Percentiles rank a stretch among this genome's conserved stretches.
These are phyloP conservation scores for Allacma fusca DNA, from an alignment of 2,888 invertebrate genomes.

Conservation along the genomic window DNA sequence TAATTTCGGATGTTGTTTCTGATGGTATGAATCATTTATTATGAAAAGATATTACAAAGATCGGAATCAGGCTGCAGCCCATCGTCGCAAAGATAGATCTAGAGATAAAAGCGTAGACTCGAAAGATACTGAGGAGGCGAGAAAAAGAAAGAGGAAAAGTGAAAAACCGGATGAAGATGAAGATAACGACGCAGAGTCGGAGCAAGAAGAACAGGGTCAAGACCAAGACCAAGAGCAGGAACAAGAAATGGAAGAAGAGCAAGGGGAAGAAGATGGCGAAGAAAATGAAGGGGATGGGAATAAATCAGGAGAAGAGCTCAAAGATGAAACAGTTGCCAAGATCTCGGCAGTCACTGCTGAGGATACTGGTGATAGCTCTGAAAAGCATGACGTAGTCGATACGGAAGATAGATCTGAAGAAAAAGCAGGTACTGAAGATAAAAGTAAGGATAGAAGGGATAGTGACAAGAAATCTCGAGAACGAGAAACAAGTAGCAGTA, in stretches of 20 bases:
- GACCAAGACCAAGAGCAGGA: background rate
- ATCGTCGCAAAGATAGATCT: too few relatives aligned
- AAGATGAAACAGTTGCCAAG: background rate
- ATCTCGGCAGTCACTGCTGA: background rate
- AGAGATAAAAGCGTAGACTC: constrained; percentile 31
- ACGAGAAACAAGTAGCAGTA: constrained; percentile 10
- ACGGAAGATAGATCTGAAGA: constrained; percentile 33
- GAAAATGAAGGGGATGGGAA: background rate
- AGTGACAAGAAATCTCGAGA: background rate
- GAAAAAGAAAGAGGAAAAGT: background rate
- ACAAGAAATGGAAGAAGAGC: background rate
- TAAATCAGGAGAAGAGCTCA: constrained; percentile 10
- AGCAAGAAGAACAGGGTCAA: background rate
- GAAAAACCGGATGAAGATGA: constrained; percentile 25
- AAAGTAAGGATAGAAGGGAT: constrained; percentile 14
- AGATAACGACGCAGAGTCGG: background rate
- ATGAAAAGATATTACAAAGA: constrained; percentile 25
- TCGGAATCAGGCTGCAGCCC: constrained; percentile 16
- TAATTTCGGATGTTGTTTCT: background rate
- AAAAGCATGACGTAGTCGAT: constrained; percentile 18
- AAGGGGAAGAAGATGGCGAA: constrained; percentile 13
- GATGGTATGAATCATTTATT: background rate
- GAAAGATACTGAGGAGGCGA: constrained; percentile 6
- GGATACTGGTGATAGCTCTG: constrained; percentile 15
- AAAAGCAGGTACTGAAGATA: constrained; percentile 39